A percentile compares a stretch with the other conserved stretches of the same genome.
phyloP scores from a whole-genome alignment of 2,113 vertebrate species.

The Tetrax tetrax region DNA sequence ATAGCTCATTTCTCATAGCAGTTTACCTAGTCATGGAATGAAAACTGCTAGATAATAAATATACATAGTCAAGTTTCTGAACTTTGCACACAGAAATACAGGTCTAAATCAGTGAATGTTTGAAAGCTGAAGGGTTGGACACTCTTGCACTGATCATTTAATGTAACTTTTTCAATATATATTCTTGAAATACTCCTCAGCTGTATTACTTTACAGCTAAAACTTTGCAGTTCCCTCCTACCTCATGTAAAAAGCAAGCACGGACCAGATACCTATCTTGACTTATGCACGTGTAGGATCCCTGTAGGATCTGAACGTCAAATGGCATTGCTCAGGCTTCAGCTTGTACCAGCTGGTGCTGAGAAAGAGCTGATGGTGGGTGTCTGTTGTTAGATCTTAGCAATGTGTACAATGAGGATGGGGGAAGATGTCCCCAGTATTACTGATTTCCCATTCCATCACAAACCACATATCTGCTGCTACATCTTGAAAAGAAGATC shows the following conservation, averaged over 20 bases:
- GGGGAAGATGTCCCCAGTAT: not conserved
- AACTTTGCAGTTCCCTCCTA: not conserved
- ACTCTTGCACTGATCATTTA: not conserved
- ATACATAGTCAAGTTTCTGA: not conserved
- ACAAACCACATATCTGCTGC: not conserved
- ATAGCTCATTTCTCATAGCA: not conserved
- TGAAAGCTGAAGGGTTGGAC: not conserved
- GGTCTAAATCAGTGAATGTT: not conserved
- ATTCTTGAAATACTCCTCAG: not conserved
- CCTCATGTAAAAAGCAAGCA: not conserved
- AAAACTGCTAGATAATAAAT: not conserved
- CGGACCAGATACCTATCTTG: not conserved
- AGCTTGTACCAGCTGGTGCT: not conserved
- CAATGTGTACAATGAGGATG: not conserved
- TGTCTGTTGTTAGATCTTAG: not conserved
- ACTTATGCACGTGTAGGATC: not conserved
- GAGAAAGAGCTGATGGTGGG: not conserved
- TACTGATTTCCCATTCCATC: not conserved
- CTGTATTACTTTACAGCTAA: not conserved
- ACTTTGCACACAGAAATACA: not conserved
- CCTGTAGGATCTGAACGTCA: not conserved
- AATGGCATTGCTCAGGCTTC: not conserved
- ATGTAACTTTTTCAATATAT: not conserved
- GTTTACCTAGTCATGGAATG: not conserved
- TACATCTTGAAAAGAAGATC: not conserved